Base-by-base conservation (phyloP, 2,113 vertebrate genomes). In the Rhinoderma darwinii region DNA sequence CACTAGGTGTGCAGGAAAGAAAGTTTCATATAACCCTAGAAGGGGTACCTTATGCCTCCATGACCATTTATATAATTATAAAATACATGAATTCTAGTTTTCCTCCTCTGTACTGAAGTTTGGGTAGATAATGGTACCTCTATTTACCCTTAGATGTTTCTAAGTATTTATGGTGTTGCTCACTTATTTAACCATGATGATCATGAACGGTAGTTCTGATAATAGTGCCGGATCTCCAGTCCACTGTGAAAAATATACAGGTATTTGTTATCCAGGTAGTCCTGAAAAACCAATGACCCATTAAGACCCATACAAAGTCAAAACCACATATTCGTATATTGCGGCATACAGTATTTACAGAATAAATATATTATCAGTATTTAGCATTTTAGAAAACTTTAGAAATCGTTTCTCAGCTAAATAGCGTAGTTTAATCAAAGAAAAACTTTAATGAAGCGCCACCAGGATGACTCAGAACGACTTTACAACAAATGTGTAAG, bases 401-500 rank as follows among this genome's bases (percentile, higher is more conserved):
- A 4, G n/a, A 9, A 66, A 63, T 14, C 63, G 37, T 66, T 20
- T 14, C 39, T 66, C n/a, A 30, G 37, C 41, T 68, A 59, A 15
- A 66, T 11, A 43, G 39, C 18, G 27, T 44, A 27, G 39, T 63
- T 82, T 66, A 66, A 43, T 44, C 35, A 66, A 82, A 82, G 59
- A 63, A 81, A 81, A 80, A 61, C 35, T 41, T 82, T 66, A 82
- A 66, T 66, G 27, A 63, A 82, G 41, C 25, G 41, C 12, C 56
- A 82, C 15, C 18, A 54, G 47, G 41, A 66, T 44, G 79, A 63
- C 79, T 82, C 35, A 25, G 30, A 35, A 39, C 11, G 20, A 15
- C 77, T 59, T 63, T 82, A 82, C 79, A 63, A 82, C 79, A 82
- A 82, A 82, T 44, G 39, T 82, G 59, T 30, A 44, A 82, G 56